Base-by-base conservation (phyloP, 2,888 invertebrate species). In the Elmis aenea region DNA sequence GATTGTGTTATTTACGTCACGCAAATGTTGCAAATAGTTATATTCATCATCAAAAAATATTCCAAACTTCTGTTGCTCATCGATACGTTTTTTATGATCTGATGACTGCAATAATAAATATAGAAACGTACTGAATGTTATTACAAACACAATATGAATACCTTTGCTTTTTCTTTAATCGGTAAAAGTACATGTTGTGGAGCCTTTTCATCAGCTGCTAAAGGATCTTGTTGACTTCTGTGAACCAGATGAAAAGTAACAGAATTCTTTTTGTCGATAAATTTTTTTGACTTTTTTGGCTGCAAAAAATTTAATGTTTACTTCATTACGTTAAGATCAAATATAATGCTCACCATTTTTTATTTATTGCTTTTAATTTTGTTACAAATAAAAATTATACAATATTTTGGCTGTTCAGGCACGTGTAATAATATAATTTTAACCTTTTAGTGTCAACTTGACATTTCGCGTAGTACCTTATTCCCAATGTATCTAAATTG, bases 21-120 rank as follows among this genome's bases (percentile, higher is more conserved):
- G 78, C 36, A 97, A 73, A 74, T 97, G 94, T 64, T 96, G 90
- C 47, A 96, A 67, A 61, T 97, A 97, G 63, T 97, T 83, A 65
- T 93, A 95, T 52, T 94, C 91, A 68, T 97, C 95, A 55, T 95
- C 94, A 64, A 81, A 96, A 62, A 83, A 90, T 42, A 97, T 82
- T 1, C 95, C 96, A 73, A 79, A 94, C 62, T 93, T 91, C 9
- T 75, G 70, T 56, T 86, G 85, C 51, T 88, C 83, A 46, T 85
- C 81, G 46, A 69, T 74, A 0, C 76, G 72, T 50, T 81, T 80
- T 2, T 71, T 57, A 2, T 59, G 50, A 39, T 72, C 69, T 16
- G 54, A 46, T 50, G 60, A 48, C 14, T 49, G 46, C 28, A 26
- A 27, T 25, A 24, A 25, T 38, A 11, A 24, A 2, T 26, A 13